Conservation (phyloP, 2,113 vertebrate species). For the Pterocles gutturalis region DNA sequence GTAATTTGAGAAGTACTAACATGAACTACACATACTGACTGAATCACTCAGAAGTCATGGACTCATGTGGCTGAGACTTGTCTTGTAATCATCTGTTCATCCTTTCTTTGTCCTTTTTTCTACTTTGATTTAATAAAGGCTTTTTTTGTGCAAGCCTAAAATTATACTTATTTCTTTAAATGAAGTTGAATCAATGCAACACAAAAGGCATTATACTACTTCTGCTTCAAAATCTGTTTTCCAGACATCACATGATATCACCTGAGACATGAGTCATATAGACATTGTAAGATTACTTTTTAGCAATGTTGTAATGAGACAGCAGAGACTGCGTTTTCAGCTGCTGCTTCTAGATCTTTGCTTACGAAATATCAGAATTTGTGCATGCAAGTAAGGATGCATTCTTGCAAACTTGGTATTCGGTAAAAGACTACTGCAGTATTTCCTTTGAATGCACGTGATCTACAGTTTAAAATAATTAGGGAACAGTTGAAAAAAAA, state of each 20-base stretch:
- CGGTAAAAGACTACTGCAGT: not conserved
- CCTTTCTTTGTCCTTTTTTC: not conserved
- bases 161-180: not conserved
- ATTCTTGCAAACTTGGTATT: not conserved
- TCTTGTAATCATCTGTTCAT: not conserved
- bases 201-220: not conserved
- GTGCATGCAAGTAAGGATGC: not conserved
- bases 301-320: not conserved
- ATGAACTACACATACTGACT: not conserved
- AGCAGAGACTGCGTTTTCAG: constrained; percentile 4
- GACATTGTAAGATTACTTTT: not conserved
- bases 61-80: not conserved
- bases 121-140: not conserved
- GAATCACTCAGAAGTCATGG: not conserved
- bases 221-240: not conserved
- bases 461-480: not conserved
- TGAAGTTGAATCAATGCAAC: not conserved
- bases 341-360: not conserved
- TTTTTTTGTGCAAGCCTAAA: not conserved
- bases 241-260: not conserved
- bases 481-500: not conserved
- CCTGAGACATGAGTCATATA: not conserved
- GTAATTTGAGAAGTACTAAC: not conserved
- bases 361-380: not conserved
- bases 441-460: not conserved